A percentile compares a stretch with the other conserved stretches of the same genome.
Conservation (phyloP, 2,888 invertebrate genomes). For the Scotopteryx bipunctaria region DNA sequence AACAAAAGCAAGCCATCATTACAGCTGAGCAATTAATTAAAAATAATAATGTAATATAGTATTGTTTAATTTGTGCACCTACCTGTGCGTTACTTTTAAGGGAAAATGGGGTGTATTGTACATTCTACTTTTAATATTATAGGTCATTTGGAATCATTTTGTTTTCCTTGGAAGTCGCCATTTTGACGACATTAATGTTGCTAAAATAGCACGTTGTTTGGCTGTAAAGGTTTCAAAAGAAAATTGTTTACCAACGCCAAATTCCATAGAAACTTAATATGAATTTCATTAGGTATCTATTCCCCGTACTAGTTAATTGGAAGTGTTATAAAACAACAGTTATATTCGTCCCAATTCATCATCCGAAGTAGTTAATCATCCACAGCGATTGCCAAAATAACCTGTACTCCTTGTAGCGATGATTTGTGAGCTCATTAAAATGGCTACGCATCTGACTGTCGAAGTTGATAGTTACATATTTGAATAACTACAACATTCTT, state of each 20-base stretch:
- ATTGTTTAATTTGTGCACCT: not conserved
- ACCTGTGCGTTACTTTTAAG: too few relatives aligned
- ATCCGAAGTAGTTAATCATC: slow-evolving; percentile 61
- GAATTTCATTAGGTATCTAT: slow-evolving; percentile 7
- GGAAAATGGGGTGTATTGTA: not conserved
- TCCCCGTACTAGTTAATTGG: slow-evolving; percentile 37
- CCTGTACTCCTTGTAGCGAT: slow-evolving; percentile 64
- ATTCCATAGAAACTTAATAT: too few relatives aligned
- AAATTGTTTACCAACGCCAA: too few relatives aligned
- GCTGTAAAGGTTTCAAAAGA: too few relatives aligned
- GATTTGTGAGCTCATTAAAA: slow-evolving; percentile 73
- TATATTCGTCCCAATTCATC: slow-evolving; percentile 76
- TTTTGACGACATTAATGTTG: too few relatives aligned
- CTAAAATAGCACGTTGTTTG: too few relatives aligned
- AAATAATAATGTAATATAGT: not conserved
- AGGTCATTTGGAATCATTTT: too few relatives aligned
- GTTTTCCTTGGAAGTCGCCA: too few relatives aligned
- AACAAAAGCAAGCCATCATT: not conserved
- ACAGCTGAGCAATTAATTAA: slow-evolving; percentile 11
- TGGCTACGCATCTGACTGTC: slow-evolving; percentile 47
- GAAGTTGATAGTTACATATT: slow-evolving; percentile 45
- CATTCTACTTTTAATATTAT: too few relatives aligned
- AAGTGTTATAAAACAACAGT: slow-evolving; percentile 61
- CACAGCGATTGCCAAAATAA: slow-evolving; percentile 75
- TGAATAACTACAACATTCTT: slow-evolving; percentile 6